Conservation (phyloP, 2,113 vertebrate genomes). For the Elephas maximus region DNA sequence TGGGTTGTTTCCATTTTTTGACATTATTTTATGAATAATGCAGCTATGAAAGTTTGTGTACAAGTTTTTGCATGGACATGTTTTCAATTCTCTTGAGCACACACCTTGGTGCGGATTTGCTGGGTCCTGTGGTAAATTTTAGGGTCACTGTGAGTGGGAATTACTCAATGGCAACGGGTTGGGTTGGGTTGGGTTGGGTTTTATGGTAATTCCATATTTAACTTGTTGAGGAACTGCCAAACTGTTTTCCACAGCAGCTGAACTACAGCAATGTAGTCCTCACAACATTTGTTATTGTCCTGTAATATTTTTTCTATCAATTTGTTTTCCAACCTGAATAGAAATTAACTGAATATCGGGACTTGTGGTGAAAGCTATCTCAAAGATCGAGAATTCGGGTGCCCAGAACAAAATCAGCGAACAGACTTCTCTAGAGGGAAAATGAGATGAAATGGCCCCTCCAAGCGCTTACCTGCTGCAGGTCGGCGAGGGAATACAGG, state of each 20-base stretch:
- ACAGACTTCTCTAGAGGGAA: not conserved
- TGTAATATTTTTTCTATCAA: constrained; percentile 16
- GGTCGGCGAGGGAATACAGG: constrained; percentile 97
- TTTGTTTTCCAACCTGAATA: not conserved
- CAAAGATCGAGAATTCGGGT: not conserved
- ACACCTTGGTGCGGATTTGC: not conserved
- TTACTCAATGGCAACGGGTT: no score
- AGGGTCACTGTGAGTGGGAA: no score
- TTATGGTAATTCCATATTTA: not conserved
- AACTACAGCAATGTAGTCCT: not conserved
- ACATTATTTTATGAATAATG: not conserved
- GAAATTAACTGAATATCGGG: not conserved
- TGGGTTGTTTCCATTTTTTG: not conserved
- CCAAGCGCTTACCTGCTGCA: constrained; percentile 94
- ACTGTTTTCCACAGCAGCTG: not conserved
- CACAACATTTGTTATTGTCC: not conserved
- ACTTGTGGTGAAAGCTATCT: not conserved
- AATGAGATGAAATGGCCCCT: constrained; percentile 20
- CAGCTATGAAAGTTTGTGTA: not conserved
- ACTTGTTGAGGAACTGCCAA: not conserved
- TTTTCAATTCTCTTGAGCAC: not conserved
- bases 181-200: no score
- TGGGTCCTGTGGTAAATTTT: not conserved
- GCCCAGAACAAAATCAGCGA: not conserved
- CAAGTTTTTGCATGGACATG: not conserved